A percentile compares a stretch with the other conserved stretches of the same genome.
phyloP scores from a whole-genome alignment of 2,888 invertebrate genomes.

The Sinodicranocentrus sp. region DNA sequence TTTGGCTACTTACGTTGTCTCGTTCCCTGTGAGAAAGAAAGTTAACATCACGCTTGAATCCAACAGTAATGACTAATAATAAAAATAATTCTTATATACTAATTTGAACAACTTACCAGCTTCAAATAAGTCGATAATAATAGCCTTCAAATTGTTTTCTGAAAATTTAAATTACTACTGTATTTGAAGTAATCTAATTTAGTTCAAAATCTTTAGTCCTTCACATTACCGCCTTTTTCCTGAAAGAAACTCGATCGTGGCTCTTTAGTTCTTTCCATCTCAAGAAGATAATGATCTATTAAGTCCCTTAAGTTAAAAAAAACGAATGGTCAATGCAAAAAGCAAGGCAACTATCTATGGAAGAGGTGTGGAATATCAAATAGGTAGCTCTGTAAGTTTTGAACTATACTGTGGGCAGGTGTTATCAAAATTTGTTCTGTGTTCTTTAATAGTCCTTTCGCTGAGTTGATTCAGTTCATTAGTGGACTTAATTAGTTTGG shows the following conservation, averaged over 20 bases:
- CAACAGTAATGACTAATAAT: too few relatives aligned
- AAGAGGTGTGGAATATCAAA: too few relatives aligned
- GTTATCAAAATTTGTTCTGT: not conserved
- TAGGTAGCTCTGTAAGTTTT: not conserved
- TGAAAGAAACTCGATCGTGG: slow-evolving; percentile 66
- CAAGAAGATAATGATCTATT: slow-evolving; percentile 69
- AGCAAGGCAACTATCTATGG: too few relatives aligned
- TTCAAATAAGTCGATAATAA: slow-evolving; percentile 60
- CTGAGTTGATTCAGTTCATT: slow-evolving; percentile 26
- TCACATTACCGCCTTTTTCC: too few relatives aligned
- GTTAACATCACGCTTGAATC: too few relatives aligned
- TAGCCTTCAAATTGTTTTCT: slow-evolving; percentile 58
- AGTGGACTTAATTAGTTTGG: not conserved
- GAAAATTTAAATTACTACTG: not conserved
- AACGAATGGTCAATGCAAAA: not conserved
- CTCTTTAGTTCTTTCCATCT: slow-evolving; percentile 63
- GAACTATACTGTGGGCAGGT: slow-evolving; percentile 12
- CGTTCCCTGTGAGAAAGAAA: too few relatives aligned
- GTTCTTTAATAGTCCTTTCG: slow-evolving; percentile 8
- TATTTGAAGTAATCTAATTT: too few relatives aligned
- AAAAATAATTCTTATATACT: too few relatives aligned
- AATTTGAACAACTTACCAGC: too few relatives aligned
- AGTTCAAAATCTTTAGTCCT: too few relatives aligned
- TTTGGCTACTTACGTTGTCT: slow-evolving; percentile 37
- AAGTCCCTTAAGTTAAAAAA: slow-evolving; percentile 67